Evolutionary conservation across 1,140 invertebrate genomes (phyloP).

Genomic region (Ostrea denselamellosa): DNA sequence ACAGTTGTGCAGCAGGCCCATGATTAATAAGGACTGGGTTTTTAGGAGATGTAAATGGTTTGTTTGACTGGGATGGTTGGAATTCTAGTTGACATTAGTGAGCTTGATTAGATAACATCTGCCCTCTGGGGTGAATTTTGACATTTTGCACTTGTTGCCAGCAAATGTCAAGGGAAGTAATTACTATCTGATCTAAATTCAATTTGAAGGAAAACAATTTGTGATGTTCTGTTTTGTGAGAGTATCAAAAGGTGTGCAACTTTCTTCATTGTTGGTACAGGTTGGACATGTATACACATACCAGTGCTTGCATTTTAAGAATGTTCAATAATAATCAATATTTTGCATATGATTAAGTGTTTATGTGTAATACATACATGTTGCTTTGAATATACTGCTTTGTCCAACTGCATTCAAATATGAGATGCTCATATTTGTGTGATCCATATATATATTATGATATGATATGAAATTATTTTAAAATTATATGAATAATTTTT

Average conservation of each 20-base stretch:
- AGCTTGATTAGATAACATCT: constrained; percentile 23
- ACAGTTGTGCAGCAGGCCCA: neutral
- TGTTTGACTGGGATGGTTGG: constrained; percentile 36
- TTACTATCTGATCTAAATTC: neutral
- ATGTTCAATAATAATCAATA: neutral
- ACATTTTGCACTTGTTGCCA: constrained; percentile 15
- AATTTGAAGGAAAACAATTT: neutral
- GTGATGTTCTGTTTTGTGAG: neutral
- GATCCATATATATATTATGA: no score
- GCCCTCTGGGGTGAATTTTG: constrained; percentile 5
- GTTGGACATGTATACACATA: neutral
- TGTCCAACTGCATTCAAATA: no score
- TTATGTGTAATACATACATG: no score
- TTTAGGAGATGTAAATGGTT: neutral
- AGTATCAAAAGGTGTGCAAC: neutral
- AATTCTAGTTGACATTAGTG: constrained; percentile 31
- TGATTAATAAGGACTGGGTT: constrained; percentile 4
- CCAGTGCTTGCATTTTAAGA: constrained; percentile 14
- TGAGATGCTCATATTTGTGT: no score
- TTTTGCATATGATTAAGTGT: no score
- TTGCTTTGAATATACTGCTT: no score
- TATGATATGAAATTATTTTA: no score
- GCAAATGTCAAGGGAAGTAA: neutral
- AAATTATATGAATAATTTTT: no score
- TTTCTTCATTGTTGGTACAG: neutral